phyloP scores from a whole-genome alignment of 2,888 invertebrate genomes.

The Dione vanillae region DNA sequence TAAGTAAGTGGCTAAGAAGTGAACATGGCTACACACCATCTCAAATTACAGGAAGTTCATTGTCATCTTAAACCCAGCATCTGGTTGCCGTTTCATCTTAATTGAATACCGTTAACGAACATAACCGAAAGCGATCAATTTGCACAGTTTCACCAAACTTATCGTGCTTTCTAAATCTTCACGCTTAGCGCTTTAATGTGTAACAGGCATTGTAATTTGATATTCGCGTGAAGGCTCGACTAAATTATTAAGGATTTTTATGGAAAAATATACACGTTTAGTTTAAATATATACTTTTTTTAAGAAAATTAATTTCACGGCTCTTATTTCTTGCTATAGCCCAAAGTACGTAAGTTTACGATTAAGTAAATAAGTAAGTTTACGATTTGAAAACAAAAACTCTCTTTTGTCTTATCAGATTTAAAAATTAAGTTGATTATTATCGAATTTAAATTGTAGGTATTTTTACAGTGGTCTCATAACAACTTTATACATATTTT shows the following conservation, averaged over 20 bases:
- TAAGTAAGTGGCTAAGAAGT: not conserved
- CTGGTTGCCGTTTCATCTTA: constrained; percentile 10
- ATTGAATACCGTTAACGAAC: constrained; percentile 9
- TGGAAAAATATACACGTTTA: not conserved
- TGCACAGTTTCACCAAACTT: constrained; percentile 41
- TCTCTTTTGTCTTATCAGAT: too few relatives aligned
- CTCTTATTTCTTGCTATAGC: too few relatives aligned
- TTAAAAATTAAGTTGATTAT: too few relatives aligned
- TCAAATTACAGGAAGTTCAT: constrained; percentile 14
- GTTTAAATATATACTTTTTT: too few relatives aligned
- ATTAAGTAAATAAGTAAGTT: too few relatives aligned
- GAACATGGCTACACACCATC: not conserved
- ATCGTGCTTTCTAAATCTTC: constrained; percentile 45
- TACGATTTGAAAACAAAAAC: too few relatives aligned
- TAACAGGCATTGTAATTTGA: constrained; percentile 37
- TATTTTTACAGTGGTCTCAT: too few relatives aligned
- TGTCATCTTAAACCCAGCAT: constrained; percentile 4
- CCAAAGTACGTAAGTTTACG: too few relatives aligned
- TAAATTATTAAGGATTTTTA: not conserved
- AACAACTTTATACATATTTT: too few relatives aligned
- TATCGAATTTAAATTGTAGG: too few relatives aligned
- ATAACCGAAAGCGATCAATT: constrained; percentile 33
- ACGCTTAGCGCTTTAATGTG: constrained; percentile 38
- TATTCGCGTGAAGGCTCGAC: constrained; percentile 38
- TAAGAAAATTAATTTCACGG: not conserved